A percentile compares a stretch with the other conserved stretches of the same genome.
These are phyloP conservation scores for Cottoperca gobio DNA, from an alignment of 2,797 vertebrate species.

Conservation along the genomic window DNA sequence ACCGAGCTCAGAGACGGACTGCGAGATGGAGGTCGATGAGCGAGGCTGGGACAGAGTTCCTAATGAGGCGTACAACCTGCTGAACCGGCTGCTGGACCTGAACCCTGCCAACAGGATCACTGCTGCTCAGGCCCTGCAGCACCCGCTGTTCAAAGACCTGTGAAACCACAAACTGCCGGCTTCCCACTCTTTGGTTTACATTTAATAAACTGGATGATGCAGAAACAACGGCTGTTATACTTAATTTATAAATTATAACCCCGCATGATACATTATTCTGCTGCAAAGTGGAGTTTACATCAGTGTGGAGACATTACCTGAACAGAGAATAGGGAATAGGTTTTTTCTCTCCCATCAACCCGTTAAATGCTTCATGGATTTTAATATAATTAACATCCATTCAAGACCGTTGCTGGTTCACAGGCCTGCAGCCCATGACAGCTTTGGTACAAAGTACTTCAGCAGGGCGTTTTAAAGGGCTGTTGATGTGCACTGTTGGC, in stretches of 20 bases:
- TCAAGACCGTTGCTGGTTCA: not conserved
- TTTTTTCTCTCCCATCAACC: not conserved
- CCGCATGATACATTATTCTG: not conserved
- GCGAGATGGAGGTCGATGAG: slow-evolving; percentile 34
- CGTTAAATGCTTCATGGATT: not conserved
- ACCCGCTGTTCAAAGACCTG: slow-evolving; percentile 90
- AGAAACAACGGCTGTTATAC: not conserved
- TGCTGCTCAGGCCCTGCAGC: slow-evolving; percentile 88
- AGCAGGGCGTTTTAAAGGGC: not conserved
- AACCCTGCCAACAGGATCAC: slow-evolving; percentile 94
- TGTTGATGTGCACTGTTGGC: not conserved
- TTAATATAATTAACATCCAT: not conserved
- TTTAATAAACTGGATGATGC: not conserved
- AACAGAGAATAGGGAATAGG: not conserved
- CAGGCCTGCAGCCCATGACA: slow-evolving; percentile 2
- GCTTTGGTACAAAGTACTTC: slow-evolving; percentile 4
- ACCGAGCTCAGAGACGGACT: not conserved
- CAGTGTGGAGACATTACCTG: not conserved
- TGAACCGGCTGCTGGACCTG: slow-evolving; percentile 94
- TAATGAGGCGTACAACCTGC: slow-evolving; percentile 91
- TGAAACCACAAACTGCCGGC: not conserved
- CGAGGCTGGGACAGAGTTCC: slow-evolving; percentile 91
- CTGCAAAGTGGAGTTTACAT: not conserved
- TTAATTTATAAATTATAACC: not conserved
- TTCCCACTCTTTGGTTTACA: not conserved